Percentiles rank a stretch among this genome's conserved stretches.
phyloP scores from a whole-genome alignment of 1,140 invertebrate species.

The Mya arenaria region DNA sequence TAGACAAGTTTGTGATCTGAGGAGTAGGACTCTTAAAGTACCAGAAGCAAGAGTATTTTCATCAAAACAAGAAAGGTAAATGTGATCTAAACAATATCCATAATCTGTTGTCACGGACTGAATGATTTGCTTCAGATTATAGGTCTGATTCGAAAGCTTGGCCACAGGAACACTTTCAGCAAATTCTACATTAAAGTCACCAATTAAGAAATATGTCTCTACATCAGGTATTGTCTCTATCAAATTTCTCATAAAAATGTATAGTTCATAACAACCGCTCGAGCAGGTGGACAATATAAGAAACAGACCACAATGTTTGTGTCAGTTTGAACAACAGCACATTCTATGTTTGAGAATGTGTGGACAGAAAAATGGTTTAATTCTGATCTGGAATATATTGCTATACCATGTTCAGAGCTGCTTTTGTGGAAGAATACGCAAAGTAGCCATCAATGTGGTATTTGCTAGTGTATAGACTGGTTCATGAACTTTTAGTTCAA shows the following conservation, averaged over 20 bases:
- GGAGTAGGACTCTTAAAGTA: slow-evolving; percentile 36
- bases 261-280: neutral
- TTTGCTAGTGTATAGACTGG: neutral
- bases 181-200: slow-evolving; percentile 41
- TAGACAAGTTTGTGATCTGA: slow-evolving; percentile 20
- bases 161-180: neutral
- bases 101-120: slow-evolving; percentile 25
- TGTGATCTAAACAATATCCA: slow-evolving; percentile 30
- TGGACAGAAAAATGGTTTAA: neutral
- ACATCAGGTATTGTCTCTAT: neutral
- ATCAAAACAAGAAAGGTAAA: neutral
- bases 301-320: neutral
- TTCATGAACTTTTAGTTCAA: slow-evolving; percentile 9
- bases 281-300: slow-evolving; percentile 8
- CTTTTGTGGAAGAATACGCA: neutral
- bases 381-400: neutral
- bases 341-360: slow-evolving; percentile 17
- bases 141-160: neutral
- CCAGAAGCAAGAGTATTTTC: neutral
- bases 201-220: neutral
- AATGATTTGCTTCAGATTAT: neutral
- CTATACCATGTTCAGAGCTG: slow-evolving; percentile 10
- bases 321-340: neutral
- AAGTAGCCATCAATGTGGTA: slow-evolving; percentile 7
- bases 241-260: neutral